These are phyloP conservation scores for Dryoscopus gambensis DNA, from an alignment of 2,113 vertebrate genomes.

Conservation along the genomic window DNA sequence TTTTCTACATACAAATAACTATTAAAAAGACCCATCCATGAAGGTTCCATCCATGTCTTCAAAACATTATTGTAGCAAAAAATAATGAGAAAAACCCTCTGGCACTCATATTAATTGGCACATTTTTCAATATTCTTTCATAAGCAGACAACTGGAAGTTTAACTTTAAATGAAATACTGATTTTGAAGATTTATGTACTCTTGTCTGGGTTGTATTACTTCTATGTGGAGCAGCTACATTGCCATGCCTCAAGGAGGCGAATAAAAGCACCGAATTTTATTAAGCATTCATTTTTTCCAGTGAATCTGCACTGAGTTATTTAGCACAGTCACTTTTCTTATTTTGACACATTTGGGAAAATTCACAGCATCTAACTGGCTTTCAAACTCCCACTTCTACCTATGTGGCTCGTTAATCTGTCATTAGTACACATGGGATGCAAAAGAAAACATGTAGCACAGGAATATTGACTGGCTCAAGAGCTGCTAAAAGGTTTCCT, in stretches of 20 bases:
- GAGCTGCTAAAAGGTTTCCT: neutral
- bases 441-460: neutral
- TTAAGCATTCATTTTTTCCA: slow-evolving; percentile 57
- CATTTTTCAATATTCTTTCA: neutral
- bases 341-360: slow-evolving; percentile 64
- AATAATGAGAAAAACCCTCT: neutral
- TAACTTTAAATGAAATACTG: neutral
- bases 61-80: neutral
- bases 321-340: slow-evolving; percentile 59
- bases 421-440: slow-evolving; percentile 31
- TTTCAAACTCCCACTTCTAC: slow-evolving; percentile 60
- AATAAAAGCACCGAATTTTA: slow-evolving; percentile 26
- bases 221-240: neutral
- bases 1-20: neutral
- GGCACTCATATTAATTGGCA: neutral
- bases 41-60: neutral
- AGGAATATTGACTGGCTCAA: slow-evolving; percentile 13
- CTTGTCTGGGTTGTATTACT: neutral
- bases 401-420: slow-evolving; percentile 43
- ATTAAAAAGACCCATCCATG: neutral
- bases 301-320: slow-evolving; percentile 32
- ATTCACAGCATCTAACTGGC: slow-evolving; percentile 49
- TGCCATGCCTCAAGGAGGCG: neutral
- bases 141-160: neutral
- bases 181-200: neutral